Conservation (phyloP, 2,888 invertebrate species). For the Xanthostigma xanthostigma region DNA sequence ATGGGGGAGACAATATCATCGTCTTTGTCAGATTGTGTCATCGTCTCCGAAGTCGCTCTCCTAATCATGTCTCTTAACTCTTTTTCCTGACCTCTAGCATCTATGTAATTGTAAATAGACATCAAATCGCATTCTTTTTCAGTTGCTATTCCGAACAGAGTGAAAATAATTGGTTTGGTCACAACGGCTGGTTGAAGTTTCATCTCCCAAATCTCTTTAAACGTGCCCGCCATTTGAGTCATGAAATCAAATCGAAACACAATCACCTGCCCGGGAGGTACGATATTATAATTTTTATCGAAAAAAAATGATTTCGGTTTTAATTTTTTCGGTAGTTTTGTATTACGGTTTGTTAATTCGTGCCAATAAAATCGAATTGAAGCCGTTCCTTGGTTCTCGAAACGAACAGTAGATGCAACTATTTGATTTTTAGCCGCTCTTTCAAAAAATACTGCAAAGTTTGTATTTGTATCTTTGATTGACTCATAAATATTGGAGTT, state of each 20-base stretch:
- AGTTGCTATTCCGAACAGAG: too few species aligned
- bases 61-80: too few species aligned
- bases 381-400: slow-evolving; percentile 17
- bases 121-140: too few species aligned
- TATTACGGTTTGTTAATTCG: too few species aligned
- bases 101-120: too few species aligned
- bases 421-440: not conserved
- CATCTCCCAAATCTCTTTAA: slow-evolving; percentile 7
- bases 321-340: not conserved
- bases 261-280: slow-evolving; percentile 8
- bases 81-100: too few species aligned
- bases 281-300: slow-evolving; percentile 10
- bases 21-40: too few species aligned
- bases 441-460: too few species aligned
- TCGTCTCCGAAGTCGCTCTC: too few species aligned
- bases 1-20: too few species aligned
- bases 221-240: slow-evolving; percentile 2
- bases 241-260: slow-evolving; percentile 12
- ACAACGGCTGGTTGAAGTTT: not conserved
- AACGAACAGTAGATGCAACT: not conserved
- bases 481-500: not conserved
- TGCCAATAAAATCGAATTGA: slow-evolving; percentile 16
- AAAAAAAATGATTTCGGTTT: slow-evolving; percentile 8
- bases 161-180: too few species aligned
- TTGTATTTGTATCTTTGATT: too few species aligned